These are phyloP conservation scores for Palloptera scutellata DNA, from an alignment of 2,888 invertebrate species.

Conservation along the genomic window DNA sequence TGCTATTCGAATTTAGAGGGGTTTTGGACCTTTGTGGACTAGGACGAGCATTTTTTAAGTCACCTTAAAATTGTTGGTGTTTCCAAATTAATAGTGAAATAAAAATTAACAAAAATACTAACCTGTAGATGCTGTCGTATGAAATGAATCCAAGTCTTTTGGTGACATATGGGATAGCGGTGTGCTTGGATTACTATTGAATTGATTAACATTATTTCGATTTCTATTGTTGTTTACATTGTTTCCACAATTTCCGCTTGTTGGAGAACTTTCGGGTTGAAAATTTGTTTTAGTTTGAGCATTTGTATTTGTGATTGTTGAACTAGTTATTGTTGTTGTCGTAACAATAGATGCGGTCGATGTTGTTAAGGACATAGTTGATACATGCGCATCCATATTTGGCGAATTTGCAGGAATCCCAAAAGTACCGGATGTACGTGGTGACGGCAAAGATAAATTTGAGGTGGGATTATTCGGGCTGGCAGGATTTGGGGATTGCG, in stretches of 20 bases:
- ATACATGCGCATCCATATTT: conserved; percentile 66
- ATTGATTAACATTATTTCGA: conserved; percentile 65
- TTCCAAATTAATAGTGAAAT: not conserved
- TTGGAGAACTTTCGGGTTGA: conserved; percentile 44
- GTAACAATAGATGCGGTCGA: conserved; percentile 64
- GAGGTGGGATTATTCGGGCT: conserved; percentile 77
- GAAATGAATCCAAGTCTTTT: conserved; percentile 57
- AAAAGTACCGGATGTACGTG: conserved; percentile 63
- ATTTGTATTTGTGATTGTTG: conserved; percentile 21
- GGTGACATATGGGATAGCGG: conserved; percentile 73
- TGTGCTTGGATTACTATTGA: conserved; percentile 74
- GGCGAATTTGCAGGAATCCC: conserved; percentile 77
- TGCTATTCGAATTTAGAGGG: conserved; percentile 50
- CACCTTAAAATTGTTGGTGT: conserved; percentile 42
- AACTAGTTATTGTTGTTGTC: conserved; percentile 66
- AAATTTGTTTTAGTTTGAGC: conserved; percentile 45
- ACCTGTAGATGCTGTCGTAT: conserved; percentile 33
- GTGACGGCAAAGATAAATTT: conserved; percentile 78
- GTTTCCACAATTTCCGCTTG: conserved; percentile 39
- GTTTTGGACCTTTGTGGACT: conserved; percentile 60
- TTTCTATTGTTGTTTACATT: conserved; percentile 38
- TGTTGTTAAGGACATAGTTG: conserved; percentile 34
- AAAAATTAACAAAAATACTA: conserved; percentile 11
- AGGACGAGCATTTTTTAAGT: conserved; percentile 61
- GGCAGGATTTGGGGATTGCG: conserved; percentile 77